These are phyloP conservation scores for Eilema sororculum DNA, from an alignment of 2,888 invertebrate genomes.

Conservation along the genomic window DNA sequence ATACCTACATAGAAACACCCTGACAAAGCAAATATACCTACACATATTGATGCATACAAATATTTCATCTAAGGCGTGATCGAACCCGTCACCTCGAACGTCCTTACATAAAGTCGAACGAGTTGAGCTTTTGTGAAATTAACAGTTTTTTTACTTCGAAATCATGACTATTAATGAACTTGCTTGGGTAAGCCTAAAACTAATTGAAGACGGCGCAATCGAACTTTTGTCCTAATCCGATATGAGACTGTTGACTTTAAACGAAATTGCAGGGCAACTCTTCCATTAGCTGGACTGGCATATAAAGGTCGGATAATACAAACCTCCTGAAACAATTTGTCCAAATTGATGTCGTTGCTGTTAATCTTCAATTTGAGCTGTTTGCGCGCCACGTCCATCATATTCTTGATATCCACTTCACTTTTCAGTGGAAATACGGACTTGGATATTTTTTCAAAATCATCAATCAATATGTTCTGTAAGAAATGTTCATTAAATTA, in stretches of 20 bases:
- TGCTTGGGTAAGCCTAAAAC: not conserved
- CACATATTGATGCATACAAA: too few relatives aligned
- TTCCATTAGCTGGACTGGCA: not conserved
- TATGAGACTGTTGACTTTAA: not conserved
- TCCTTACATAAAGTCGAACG: too few relatives aligned
- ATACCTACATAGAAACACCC: too few relatives aligned
- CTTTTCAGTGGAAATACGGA: constrained; percentile 79
- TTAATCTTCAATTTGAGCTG: constrained; percentile 80
- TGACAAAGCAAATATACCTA: too few relatives aligned
- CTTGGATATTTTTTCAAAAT: constrained; percentile 76
- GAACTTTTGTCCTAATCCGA: too few relatives aligned
- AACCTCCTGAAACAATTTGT: constrained; percentile 81
- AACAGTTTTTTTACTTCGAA: not conserved
- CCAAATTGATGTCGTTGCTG: constrained; percentile 71
- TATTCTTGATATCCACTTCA: constrained; percentile 81
- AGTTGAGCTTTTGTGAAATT: too few relatives aligned
- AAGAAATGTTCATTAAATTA: not conserved
- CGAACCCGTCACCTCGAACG: too few relatives aligned
- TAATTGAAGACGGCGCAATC: too few relatives aligned
- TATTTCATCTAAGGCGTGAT: too few relatives aligned
- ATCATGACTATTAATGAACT: not conserved
- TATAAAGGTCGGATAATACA: not conserved
- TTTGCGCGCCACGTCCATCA: constrained; percentile 75
- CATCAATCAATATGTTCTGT: constrained; percentile 78
- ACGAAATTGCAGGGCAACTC: too few relatives aligned